Percentiles rank a stretch among this genome's conserved stretches.
Evolutionary conservation across 2,797 vertebrate genomes (phyloP).

Genomic region (Geotrypetes seraphini): DNA sequence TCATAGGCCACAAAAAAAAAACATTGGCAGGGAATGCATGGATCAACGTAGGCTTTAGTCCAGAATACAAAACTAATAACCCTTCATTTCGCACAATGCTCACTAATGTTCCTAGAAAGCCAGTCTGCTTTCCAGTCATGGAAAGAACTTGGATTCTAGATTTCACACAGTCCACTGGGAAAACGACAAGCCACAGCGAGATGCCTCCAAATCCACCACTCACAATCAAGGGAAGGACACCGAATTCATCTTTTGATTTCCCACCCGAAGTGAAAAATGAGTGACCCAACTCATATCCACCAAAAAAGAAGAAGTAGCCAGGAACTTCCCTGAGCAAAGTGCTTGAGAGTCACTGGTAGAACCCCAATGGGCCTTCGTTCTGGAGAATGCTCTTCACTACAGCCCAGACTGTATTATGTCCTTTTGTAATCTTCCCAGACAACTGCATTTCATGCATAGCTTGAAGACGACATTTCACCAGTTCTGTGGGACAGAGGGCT

Average conservation of each 20-base stretch:
- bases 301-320: conserved; percentile 95
- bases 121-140: conserved; percentile 78
- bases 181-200: conserved; percentile 88
- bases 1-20: conserved; percentile 86
- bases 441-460: conserved; percentile 89
- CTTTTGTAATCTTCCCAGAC: conserved; percentile 70
- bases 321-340: conserved; percentile 90
- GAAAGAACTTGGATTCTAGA: conserved; percentile 97
- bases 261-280: conserved; percentile 71
- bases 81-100: conserved; percentile 73
- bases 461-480: conserved; percentile 93
- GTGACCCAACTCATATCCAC: conserved; percentile 84
- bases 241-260: no score
- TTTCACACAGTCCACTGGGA: conserved; percentile 92
- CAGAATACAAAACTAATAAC: conserved; percentile 79
- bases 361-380: conserved; percentile 74
- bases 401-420: conserved; percentile 85
- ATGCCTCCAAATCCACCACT: conserved; percentile 88
- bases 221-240: conserved; percentile 72
- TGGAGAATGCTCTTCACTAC: conserved; percentile 76
- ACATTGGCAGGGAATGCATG: conserved; percentile 88
- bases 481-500: conserved; percentile 88
- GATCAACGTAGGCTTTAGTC: conserved; percentile 87
- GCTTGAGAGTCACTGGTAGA: conserved; percentile 85
- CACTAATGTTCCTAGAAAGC: conserved; percentile 80